Conservation (phyloP, 2,113 vertebrate species). For the Odobenus rosmarus region DNA sequence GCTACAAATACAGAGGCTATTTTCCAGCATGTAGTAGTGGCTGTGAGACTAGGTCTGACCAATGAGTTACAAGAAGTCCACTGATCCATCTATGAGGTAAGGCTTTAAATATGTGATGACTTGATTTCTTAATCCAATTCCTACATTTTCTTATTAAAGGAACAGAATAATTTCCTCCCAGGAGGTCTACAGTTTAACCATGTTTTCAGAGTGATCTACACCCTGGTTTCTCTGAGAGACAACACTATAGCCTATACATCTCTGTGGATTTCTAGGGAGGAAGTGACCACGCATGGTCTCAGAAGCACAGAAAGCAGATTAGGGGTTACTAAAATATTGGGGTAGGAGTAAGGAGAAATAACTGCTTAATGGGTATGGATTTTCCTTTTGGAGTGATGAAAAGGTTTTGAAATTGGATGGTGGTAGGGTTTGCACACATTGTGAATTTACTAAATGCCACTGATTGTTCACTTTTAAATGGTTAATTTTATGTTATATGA, state of each 20-base stretch:
- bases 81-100: background rate
- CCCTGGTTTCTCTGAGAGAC: background rate
- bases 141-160: background rate
- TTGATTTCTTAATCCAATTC: background rate
- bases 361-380: background rate
- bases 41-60: background rate
- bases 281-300: background rate
- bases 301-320: background rate
- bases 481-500: conserved; percentile 2
- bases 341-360: background rate
- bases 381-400: background rate
- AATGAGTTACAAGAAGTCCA: background rate
- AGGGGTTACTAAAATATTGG: no score
- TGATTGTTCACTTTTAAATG: background rate
- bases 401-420: background rate
- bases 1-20: background rate
- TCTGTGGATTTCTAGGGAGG: background rate
- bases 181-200: background rate
- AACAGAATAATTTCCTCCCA: background rate
- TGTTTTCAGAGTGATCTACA: background rate
- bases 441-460: background rate
- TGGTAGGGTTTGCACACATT: background rate
- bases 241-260: background rate
- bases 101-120: background rate
- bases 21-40: background rate